Base-by-base conservation (phyloP, 2,888 invertebrate genomes). In the Eremobia ochroleuca region DNA sequence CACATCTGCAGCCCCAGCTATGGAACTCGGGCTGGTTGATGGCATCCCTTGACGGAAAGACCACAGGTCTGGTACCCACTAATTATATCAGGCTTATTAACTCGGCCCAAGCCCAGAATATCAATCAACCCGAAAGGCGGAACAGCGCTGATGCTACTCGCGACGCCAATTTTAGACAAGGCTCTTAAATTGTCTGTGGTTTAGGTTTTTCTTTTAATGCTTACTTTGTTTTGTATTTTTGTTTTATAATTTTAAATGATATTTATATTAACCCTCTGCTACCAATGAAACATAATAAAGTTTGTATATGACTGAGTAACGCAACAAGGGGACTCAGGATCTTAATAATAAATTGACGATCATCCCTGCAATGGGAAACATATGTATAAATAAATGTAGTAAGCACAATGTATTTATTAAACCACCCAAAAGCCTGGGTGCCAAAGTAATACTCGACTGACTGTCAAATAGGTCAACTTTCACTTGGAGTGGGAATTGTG, bases 1-100 rank as follows among this genome's bases (percentile, higher is more conserved):
- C 98, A 91, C 98, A 98, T 85, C 96, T 99, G 40, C 99, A 99
- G 94, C 97, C 98, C 88, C 90, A 97, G 21, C 93, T 98, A 5
- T 97, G 97, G 91, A 97, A 97, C 92, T 97, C 97, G 0, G 98
- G 98, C 5, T 98, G 98, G 98, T 97, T 98, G 0, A 96, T 98
- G 93, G 98, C 97, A 0, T 93, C 97, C 0, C 92, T 97, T 1
- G 97, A 97, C 92, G 97, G 97, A 62, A 97, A 97, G 67, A 95
- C 93, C 31, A 96, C 97, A 0, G 98, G 98, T 0, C 92, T 98
- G 3, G 97, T 98, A 11, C 98, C 98, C 0, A 96, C 97, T 18
- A 97, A 97, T 88, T 98, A 98, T 86, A 93, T 97, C 28, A 96
- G 94, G 87, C 92, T 97, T 0, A 89, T 96, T 0, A 94, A 28